Base-by-base conservation (phyloP, 2,888 invertebrate genomes). In the Linnaemya tessellans region DNA sequence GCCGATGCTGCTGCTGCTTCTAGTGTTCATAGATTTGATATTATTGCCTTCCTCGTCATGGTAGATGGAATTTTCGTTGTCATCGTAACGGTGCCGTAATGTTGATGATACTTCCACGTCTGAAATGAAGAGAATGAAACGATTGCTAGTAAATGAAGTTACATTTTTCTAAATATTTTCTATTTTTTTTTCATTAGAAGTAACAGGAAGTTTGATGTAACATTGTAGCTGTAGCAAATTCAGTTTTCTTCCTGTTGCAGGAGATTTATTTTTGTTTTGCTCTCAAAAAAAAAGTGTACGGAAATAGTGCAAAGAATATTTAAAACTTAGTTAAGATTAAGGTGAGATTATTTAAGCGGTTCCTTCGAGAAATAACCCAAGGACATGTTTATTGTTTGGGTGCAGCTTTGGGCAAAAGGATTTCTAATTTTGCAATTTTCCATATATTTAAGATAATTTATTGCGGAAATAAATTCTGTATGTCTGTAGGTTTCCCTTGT, bases 51-150 rank as follows among this genome's bases (percentile, higher is more conserved):
- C 68, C 54, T 80, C 70, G 58, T 84, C 78, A 78, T 82, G 68
- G 73, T 85, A 84, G 73, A 79, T 85, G 56, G 83, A 87, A 49
- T 87, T 81, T 73, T 80, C 75, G 73, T 71, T 80, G 65, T 80
- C 82, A 75, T 80, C 65, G 79, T 84, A 79, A 54, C 84, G 56
- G 3, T 74, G 65, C 5, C 25, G 86, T 87, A 88, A 88, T 84
- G 60, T 73, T 51, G 71, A 49, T 74, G 79, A 75, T 71, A 35
- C 38, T n/a, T 82, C 25, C 25, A 88, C 88, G 84, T 89, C 90
- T 90, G 89, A 71, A 90, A 90, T 84, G 80, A 87, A 85, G 67
- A 79, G 68, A 79, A 18, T 22, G 11, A 67, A 67, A 70, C 1
- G 46, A 65, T 64, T 54, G 43, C 51, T 18, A 41, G 54, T 77